Base-by-base conservation (phyloP, 2,888 invertebrate species). In the Alentia gelatinosa region DNA sequence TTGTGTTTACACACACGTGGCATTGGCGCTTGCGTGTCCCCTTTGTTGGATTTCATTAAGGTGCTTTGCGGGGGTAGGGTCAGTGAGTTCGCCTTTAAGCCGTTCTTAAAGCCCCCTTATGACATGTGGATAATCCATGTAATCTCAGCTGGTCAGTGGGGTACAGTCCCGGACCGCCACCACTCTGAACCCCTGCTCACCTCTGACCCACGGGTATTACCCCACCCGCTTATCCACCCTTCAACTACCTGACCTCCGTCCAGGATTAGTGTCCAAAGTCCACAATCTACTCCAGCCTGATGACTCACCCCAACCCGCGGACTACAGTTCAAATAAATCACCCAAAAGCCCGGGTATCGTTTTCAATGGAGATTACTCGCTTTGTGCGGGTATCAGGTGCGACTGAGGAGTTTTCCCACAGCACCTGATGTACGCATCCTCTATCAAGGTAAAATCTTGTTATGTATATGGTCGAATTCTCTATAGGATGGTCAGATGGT, bases 321-420 rank as follows among this genome's bases (percentile, higher is more conserved):
- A 56, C 56, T n/a, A n/a, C 56, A 56, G 56, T 56, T 56, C 56
- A 56, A 56, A 56, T 56, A 56, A 56, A 56, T 56, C 56, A 56
- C 56, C 56, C 56, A 56, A 56, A n/a, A 56, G n/a, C n/a, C n/a
- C n/a, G 56, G 56, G 56, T 56, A 56, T 56, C 56, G 56, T n/a
- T 56, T 56, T 56, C 56, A 56, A 56, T 56, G 56, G n/a, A n/a
- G 23, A 56, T n/a, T 56, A 56, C n/a, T n/a, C 23, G 56, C 19
- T 15, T 56, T n/a, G n/a, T n/a, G n/a, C n/a, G n/a, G n/a, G n/a
- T n/a, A n/a, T n/a, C n/a, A n/a, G n/a, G n/a, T n/a, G n/a, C n/a
- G n/a, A n/a, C n/a, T n/a, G n/a, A n/a, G n/a, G n/a, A n/a, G n/a
- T n/a, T n/a, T n/a, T n/a, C n/a, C n/a, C n/a, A n/a, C n/a, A n/a